phyloP scores from a whole-genome alignment of 2,888 invertebrate species.

The Halictus ligatus region DNA sequence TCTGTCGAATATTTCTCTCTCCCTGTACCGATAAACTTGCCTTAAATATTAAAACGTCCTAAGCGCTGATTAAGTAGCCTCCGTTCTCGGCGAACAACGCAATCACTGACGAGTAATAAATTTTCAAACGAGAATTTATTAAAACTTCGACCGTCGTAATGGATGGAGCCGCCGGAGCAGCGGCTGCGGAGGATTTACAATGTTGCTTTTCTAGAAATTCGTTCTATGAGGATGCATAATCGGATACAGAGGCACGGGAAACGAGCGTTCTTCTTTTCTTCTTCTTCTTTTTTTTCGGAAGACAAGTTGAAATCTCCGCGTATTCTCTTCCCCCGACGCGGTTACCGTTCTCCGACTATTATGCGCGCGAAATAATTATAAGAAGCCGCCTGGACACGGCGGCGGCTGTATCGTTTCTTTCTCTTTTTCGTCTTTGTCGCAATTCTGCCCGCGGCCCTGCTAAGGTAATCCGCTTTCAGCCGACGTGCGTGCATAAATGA shows the following conservation, averaged over 20 bases:
- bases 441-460: not conserved
- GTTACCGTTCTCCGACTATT: not conserved
- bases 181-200: not conserved
- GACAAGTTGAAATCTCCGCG: not conserved
- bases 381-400: not conserved
- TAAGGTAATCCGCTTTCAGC: not conserved
- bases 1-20: not conserved
- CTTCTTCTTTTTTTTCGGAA: not conserved
- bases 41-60: slow-evolving; percentile 15
- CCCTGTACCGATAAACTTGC: not conserved
- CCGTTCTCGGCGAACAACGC: not conserved
- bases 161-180: not conserved
- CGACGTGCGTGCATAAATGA: slow-evolving; percentile 8
- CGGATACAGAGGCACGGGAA: not conserved
- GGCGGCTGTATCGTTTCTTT: not conserved
- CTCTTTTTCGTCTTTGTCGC: not conserved
- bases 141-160: slow-evolving; percentile 11
- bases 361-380: slow-evolving; percentile 39
- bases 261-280: not conserved
- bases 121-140: slow-evolving; percentile 43
- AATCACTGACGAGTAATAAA: slow-evolving; percentile 16
- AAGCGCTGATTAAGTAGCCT: slow-evolving; percentile 17
- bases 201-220: not conserved
- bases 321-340: not conserved
- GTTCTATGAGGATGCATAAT: not conserved